Conservation (phyloP, 2,888 invertebrate genomes). For the Lasioglossum oenotherae region DNA sequence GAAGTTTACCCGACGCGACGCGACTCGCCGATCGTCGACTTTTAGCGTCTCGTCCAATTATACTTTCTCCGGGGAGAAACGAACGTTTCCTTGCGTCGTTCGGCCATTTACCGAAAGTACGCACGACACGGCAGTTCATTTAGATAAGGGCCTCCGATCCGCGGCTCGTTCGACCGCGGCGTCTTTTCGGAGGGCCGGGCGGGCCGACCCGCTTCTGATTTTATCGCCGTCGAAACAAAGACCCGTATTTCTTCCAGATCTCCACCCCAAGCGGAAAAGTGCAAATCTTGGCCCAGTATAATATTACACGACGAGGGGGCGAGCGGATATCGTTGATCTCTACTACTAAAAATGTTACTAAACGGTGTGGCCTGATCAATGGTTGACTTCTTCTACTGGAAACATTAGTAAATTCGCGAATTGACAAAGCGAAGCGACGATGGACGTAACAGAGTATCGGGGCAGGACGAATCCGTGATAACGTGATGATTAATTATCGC, state of each 20-base stretch:
- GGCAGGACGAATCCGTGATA: not conserved
- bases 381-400: not conserved
- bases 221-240: conserved; percentile 74
- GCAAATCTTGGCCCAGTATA: conserved; percentile 11
- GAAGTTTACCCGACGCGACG: conserved; percentile 17
- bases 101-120: conserved; percentile 62
- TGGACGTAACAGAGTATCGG: not conserved
- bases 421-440: not conserved
- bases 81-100: conserved; percentile 58
- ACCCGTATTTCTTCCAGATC: conserved; percentile 63
- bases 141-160: conserved; percentile 75
- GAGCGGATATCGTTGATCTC: not conserved
- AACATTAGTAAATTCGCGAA: not conserved
- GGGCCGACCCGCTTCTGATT: conserved; percentile 64
- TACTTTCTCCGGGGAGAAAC: conserved; percentile 43
- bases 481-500: not conserved
- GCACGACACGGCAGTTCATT: conserved; percentile 74
- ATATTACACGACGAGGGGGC: not conserved
- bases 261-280: conserved; percentile 33
- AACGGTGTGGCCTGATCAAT: not conserved
- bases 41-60: conserved; percentile 61
- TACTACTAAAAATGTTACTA: conserved; percentile 14
- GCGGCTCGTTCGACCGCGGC: conserved; percentile 60
- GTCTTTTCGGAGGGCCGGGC: conserved; percentile 39
- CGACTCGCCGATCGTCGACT: conserved; percentile 38